A percentile compares a stretch with the other conserved stretches of the same genome.
Conservation (phyloP, 1,140 invertebrate species). For the Bombus picipes region DNA sequence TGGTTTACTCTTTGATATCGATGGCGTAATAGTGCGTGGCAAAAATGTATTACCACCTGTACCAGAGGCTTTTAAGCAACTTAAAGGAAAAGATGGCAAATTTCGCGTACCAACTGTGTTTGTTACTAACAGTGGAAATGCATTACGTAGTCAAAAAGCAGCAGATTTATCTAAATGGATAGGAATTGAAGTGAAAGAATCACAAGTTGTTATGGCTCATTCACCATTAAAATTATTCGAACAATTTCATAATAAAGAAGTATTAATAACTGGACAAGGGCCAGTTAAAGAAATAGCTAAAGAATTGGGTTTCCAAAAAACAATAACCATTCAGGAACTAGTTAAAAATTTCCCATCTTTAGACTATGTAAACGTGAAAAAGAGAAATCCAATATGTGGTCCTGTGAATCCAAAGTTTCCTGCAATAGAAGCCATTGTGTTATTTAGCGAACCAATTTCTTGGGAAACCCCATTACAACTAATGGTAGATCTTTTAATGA, state of each 20-base stretch:
- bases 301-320: slow-evolving; percentile 87
- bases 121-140: slow-evolving; percentile 88
- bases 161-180: slow-evolving; percentile 86
- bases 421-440: slow-evolving; percentile 84
- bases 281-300: slow-evolving; percentile 86
- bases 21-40: slow-evolving; percentile 88
- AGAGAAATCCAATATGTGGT: slow-evolving; percentile 82
- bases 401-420: slow-evolving; percentile 83
- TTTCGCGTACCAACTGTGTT: slow-evolving; percentile 88
- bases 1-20: slow-evolving; percentile 89
- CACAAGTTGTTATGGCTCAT: slow-evolving; percentile 89
- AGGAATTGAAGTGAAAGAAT: slow-evolving; percentile 84
- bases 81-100: slow-evolving; percentile 84
- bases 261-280: slow-evolving; percentile 89
- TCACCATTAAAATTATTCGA: slow-evolving; percentile 87
- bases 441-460: slow-evolving; percentile 86
- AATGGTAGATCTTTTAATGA: slow-evolving; percentile 87
- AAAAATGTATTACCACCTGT: slow-evolving; percentile 86
- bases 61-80: slow-evolving; percentile 83
- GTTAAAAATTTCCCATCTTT: slow-evolving; percentile 86
- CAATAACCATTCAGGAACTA: slow-evolving; percentile 86
- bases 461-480: slow-evolving; percentile 87
- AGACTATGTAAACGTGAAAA: slow-evolving; percentile 88
- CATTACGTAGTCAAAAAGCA: slow-evolving; percentile 85
- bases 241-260: slow-evolving; percentile 86